Conservation (phyloP, 2,797 vertebrate species). For the Scarus forsteni region DNA sequence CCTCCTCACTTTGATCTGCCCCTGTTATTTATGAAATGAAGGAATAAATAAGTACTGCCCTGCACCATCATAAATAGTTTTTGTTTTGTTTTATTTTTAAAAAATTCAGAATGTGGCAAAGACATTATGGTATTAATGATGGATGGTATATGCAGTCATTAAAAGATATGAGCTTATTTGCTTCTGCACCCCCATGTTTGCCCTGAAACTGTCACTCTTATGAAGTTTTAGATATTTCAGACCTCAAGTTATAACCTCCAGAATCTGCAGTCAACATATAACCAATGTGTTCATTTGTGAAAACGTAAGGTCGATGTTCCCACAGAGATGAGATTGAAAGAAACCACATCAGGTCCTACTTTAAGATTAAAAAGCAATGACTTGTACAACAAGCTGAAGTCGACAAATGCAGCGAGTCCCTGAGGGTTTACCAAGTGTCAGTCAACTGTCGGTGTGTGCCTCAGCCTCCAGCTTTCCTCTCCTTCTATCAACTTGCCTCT, state of each 20-base stretch:
- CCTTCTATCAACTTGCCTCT: conserved; percentile 64
- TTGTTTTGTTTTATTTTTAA: too few species aligned
- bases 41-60: too few species aligned
- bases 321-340: conserved; percentile 22
- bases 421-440: conserved; percentile 67
- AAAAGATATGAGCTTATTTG: too few species aligned
- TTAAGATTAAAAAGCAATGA: conserved; percentile 67
- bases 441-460: conserved; percentile 65
- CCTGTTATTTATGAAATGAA: too few species aligned
- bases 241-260: not conserved
- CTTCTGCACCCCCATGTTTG: not conserved
- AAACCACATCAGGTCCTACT: conserved; percentile 44
- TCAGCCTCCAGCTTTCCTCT: conserved; percentile 58
- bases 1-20: too few species aligned
- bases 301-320: conserved; percentile 6
- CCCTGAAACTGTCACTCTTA: not conserved
- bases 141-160: too few species aligned
- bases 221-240: not conserved
- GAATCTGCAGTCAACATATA: not conserved
- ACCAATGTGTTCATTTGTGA: conserved; percentile 1
- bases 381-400: conserved; percentile 65
- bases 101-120: too few species aligned
- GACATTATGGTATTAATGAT: too few species aligned
- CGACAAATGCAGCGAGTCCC: conserved; percentile 65
- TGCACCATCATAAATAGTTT: too few species aligned